A percentile compares a stretch with the other conserved stretches of the same genome.
These are phyloP conservation scores for Chloromyia formosa DNA, from an alignment of 2,888 invertebrate genomes.

Conservation along the genomic window DNA sequence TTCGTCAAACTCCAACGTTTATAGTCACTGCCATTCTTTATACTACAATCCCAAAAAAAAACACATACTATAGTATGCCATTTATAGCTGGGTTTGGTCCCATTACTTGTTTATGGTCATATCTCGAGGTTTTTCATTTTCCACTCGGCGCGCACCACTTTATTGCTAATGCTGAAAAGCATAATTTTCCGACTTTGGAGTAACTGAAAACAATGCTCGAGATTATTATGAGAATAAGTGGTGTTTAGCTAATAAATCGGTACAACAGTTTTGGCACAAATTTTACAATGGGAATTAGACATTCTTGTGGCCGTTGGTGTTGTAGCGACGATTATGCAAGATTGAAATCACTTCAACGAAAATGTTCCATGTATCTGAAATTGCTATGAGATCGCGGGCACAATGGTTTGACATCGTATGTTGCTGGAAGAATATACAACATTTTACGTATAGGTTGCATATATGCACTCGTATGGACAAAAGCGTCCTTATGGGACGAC, in stretches of 20 bases:
- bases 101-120: conserved; percentile 11
- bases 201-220: conserved; percentile 22
- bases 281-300: neutral
- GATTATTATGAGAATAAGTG: neutral
- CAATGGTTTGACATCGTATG: too few relatives aligned
- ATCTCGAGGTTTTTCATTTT: neutral
- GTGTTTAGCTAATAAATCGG: conserved; percentile 30
- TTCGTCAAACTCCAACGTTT: too few relatives aligned
- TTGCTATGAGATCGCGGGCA: too few relatives aligned
- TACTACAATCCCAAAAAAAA: too few relatives aligned
- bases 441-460: too few relatives aligned
- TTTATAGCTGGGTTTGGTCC: conserved; percentile 36
- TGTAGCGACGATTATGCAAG: too few relatives aligned
- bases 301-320: neutral
- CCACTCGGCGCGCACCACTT: neutral
- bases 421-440: too few relatives aligned
- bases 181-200: conserved; percentile 18
- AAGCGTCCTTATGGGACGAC: too few relatives aligned
- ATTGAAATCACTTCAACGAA: too few relatives aligned
- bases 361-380: too few relatives aligned
- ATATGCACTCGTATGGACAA: too few relatives aligned
- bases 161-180: conserved; percentile 30
- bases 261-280: conserved; percentile 32
- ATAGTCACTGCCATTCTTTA: too few relatives aligned
- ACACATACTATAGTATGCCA: neutral